phyloP scores from a whole-genome alignment of 2,888 invertebrate species.

The Drosophila siamana region DNA sequence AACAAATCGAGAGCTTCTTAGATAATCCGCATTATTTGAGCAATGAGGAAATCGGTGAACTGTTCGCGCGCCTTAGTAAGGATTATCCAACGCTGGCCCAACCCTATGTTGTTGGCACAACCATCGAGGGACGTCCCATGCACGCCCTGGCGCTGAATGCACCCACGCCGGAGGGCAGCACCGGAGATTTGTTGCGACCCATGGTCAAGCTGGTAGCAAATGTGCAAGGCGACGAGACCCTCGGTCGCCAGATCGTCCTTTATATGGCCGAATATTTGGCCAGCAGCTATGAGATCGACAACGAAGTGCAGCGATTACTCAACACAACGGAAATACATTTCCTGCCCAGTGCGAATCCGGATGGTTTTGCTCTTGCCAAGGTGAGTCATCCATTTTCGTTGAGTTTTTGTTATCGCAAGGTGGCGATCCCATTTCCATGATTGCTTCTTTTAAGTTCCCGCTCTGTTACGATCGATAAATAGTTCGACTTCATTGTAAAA shows the following conservation, averaged over 20 bases:
- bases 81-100: conserved; percentile 90
- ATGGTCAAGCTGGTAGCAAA: conserved; percentile 97
- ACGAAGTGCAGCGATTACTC: conserved; percentile 87
- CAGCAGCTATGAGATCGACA: conserved; percentile 89
- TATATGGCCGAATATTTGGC: conserved; percentile 93
- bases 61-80: conserved; percentile 88
- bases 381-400: conserved; percentile 85
- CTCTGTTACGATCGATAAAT: neutral
- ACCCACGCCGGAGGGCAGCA: conserved; percentile 86
- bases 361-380: conserved; percentile 95
- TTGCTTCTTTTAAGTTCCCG: neutral
- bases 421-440: neutral
- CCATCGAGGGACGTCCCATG: conserved; percentile 91
- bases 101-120: conserved; percentile 92
- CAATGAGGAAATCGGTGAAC: conserved; percentile 89
- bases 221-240: conserved; percentile 97
- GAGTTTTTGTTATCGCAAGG: neutral
- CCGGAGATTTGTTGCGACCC: conserved; percentile 88
- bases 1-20: conserved; percentile 74
- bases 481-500: neutral
- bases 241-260: conserved; percentile 93
- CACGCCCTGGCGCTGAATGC: conserved; percentile 90
- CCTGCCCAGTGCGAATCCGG: conserved; percentile 98
- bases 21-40: conserved; percentile 88
- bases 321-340: conserved; percentile 96